Evolutionary conservation across 2,888 invertebrate genomes (phyloP), one percentile per base, ranked within the genome.

Genomic region (Melanargia galathea): DNA sequence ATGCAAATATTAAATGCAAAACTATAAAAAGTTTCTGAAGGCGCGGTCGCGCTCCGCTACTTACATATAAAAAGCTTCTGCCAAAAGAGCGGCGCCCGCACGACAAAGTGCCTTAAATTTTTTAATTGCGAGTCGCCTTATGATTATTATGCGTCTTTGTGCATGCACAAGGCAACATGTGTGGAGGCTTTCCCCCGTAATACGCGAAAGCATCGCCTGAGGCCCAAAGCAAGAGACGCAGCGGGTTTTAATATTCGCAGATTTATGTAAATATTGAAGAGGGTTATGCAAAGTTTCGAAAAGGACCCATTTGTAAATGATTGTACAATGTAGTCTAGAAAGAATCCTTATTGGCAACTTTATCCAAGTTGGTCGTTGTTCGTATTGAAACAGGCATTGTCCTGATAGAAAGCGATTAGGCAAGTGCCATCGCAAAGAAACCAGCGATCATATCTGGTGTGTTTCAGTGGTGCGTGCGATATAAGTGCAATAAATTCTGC

Each of bases 51-150:
- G 76, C 74, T 73, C 60, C 56, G 67, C 73, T 74, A 70, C 73
- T 78, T 77, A 79, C 75, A 77, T 73, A 75, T 77, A 70, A 77
- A 76, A 77, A 76, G 76, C 75, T 71, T 74, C 71, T 71, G 70
- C 71, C 73, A 73, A 82, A 84, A 82, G 83, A 78, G 79, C 76
- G 72, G 76, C 71, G 73, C 75, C 70, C n/a, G n/a, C n/a, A 78
- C 74, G 73, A 85, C 86, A 90, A 89, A 90, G 89, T 90, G 89
- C 89, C 90, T 90, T 84, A 88, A 90, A 85, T 88, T 87, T 89
- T 91, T 91, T 91, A 90, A 91, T 90, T 91, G 89, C 90, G 73
- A 76, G 76, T 81, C 80, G 85, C 83, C 82, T 84, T 86, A 84
- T 87, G 84, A 83, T 89, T 88, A 89, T 89, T 88, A 86, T 87